A percentile compares a stretch with the other conserved stretches of the same genome.
Conservation (phyloP, 2,113 vertebrate genomes). For the Paracanthobrama guichenoti region DNA sequence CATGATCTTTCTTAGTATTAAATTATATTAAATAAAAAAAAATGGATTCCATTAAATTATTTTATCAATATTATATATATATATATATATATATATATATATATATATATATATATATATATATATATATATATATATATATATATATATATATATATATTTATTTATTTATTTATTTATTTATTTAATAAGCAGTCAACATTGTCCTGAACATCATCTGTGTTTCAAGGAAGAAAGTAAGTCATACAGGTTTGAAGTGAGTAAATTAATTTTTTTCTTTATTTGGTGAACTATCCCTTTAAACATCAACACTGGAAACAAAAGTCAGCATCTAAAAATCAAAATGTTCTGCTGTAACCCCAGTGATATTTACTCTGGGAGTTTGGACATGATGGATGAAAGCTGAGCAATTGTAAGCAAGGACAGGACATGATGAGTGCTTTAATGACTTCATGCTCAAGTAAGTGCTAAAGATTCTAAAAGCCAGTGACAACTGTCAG, state of each 20-base stretch:
- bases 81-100: too few relatives aligned
- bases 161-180: neutral
- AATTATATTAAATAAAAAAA: too few relatives aligned
- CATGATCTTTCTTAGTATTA: too few relatives aligned
- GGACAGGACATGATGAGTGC: neutral
- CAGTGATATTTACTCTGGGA: neutral
- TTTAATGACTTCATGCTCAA: neutral
- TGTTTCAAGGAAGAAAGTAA: neutral
- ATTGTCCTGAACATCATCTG: neutral
- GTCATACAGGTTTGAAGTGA: neutral
- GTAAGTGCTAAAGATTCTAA: neutral
- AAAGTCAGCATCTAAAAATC: neutral
- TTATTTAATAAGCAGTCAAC: neutral
- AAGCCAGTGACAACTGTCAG: conserved; percentile 28
- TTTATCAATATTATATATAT: too few relatives aligned
- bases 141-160: too few relatives aligned
- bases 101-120: too few relatives aligned
- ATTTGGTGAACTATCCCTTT: neutral
- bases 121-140: too few relatives aligned
- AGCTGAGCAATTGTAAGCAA: neutral
- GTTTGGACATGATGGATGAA: neutral
- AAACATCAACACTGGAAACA: too few relatives aligned
- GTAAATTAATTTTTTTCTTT: neutral
- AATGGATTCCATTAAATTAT: too few relatives aligned
- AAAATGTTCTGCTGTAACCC: neutral